phyloP scores from a whole-genome alignment of 1,140 invertebrate genomes.

The Zophobas morio region DNA sequence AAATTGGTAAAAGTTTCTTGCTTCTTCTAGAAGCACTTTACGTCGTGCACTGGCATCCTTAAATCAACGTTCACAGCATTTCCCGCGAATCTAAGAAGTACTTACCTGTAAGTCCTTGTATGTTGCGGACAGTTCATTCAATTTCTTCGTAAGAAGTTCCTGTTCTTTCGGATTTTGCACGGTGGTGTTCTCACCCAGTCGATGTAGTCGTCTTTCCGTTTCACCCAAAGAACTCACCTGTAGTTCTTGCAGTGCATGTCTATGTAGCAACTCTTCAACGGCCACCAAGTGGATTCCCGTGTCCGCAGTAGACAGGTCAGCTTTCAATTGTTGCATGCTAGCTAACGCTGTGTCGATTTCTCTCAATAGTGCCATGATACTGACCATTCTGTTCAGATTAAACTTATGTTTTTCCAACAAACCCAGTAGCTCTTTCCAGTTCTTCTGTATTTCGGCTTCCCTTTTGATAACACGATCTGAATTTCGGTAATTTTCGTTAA shows the following conservation, averaged over 20 bases:
- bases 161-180: constrained; percentile 63
- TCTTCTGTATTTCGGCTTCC: constrained; percentile 88
- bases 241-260: constrained; percentile 92
- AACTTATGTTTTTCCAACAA: constrained; percentile 89
- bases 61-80: not conserved
- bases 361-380: constrained; percentile 87
- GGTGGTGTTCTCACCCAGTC: constrained; percentile 73
- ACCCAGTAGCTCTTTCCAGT: constrained; percentile 90
- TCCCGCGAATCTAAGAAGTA: not conserved
- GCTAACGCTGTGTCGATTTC: constrained; percentile 93
- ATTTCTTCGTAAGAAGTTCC: constrained; percentile 61
- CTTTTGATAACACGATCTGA: constrained; percentile 86
- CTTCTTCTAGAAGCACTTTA: constrained; percentile 88
- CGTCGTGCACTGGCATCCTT: constrained; percentile 77
- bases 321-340: constrained; percentile 86
- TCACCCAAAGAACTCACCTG: constrained; percentile 91
- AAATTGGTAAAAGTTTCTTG: constrained; percentile 95
- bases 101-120: constrained; percentile 62
- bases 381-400: constrained; percentile 83
- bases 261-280: constrained; percentile 94
- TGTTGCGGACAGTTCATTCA: constrained; percentile 59
- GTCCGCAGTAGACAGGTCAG: constrained; percentile 89
- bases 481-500: constrained; percentile 93
- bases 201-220: constrained; percentile 82
- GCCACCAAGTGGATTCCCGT: constrained; percentile 92